These are phyloP conservation scores for Taenioides sp. DNA, from an alignment of 2,797 vertebrate genomes.

Conservation along the genomic window DNA sequence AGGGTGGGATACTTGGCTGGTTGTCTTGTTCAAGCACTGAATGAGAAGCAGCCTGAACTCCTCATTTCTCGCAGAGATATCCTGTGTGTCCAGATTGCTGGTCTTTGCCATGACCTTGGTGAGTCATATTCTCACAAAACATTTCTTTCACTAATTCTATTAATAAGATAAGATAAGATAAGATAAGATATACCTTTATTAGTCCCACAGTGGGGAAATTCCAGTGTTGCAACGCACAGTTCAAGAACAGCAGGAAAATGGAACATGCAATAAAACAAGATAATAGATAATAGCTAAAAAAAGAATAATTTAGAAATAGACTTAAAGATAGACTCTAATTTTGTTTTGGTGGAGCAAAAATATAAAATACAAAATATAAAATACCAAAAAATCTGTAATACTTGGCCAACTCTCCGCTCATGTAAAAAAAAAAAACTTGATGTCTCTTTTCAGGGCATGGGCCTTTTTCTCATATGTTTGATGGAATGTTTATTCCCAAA, in stretches of 20 bases:
- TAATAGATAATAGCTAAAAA: no score
- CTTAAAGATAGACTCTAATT: no score
- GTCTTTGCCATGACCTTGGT: conserved; percentile 96
- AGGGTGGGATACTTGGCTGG: conserved; percentile 92
- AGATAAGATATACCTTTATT: no score
- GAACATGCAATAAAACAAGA: no score
- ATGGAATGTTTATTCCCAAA: conserved; percentile 89
- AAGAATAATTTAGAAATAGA: no score
- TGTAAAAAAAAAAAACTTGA: neutral
- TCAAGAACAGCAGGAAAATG: no score
- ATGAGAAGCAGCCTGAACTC: conserved; percentile 87
- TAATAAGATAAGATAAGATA: no score
- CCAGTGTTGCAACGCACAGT: no score
- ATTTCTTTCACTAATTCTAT: neutral
- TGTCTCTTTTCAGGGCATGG: conserved; percentile 84
- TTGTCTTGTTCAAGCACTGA: conserved; percentile 79
- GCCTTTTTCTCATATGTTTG: conserved; percentile 96
- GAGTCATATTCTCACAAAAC: conserved; percentile 42
- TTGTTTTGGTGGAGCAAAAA: no score
- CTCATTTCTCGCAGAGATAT: conserved; percentile 83
- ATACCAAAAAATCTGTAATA: no score
- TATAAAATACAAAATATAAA: no score
- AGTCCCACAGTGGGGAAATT: no score
- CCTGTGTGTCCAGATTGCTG: conserved; percentile 95
- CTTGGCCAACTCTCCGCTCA: neutral